Conservation (phyloP, 2,888 invertebrate genomes). For the Notodonta ziczac region DNA sequence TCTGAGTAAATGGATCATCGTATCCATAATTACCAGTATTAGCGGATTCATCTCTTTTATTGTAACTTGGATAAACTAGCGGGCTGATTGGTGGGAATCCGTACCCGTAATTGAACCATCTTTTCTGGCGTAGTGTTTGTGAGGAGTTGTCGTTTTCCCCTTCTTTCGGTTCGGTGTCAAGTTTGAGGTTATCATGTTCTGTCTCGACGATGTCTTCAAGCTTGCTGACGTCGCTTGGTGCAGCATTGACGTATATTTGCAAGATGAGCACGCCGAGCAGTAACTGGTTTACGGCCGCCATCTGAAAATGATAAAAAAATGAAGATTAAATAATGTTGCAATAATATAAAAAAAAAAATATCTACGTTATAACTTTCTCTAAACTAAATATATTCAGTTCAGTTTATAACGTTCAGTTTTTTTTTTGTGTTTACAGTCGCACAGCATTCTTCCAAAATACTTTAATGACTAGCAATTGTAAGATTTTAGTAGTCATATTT, state of each 20-base stretch:
- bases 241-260: constrained; percentile 52
- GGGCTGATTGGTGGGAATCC: constrained; percentile 52
- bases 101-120: constrained; percentile 55
- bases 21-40: constrained; percentile 42
- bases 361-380: too few relatives aligned
- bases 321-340: constrained; percentile 1
- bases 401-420: too few relatives aligned
- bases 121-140: constrained; percentile 54
- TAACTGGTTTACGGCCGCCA: constrained; percentile 49
- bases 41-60: constrained; percentile 44
- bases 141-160: constrained; percentile 32
- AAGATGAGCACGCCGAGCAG: constrained; percentile 52
- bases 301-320: constrained; percentile 59
- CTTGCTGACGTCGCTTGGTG: constrained; percentile 53
- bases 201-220: constrained; percentile 44
- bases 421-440: too few relatives aligned
- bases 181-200: constrained; percentile 24
- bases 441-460: too few relatives aligned
- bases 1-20: constrained; percentile 52
- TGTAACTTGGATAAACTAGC: constrained; percentile 37
- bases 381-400: too few relatives aligned
- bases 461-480: too few relatives aligned
- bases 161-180: constrained; percentile 32
- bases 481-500: too few relatives aligned
- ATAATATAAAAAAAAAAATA: not conserved